phyloP scores from a whole-genome alignment of 2,113 vertebrate genomes.

The Egretta garzetta region DNA sequence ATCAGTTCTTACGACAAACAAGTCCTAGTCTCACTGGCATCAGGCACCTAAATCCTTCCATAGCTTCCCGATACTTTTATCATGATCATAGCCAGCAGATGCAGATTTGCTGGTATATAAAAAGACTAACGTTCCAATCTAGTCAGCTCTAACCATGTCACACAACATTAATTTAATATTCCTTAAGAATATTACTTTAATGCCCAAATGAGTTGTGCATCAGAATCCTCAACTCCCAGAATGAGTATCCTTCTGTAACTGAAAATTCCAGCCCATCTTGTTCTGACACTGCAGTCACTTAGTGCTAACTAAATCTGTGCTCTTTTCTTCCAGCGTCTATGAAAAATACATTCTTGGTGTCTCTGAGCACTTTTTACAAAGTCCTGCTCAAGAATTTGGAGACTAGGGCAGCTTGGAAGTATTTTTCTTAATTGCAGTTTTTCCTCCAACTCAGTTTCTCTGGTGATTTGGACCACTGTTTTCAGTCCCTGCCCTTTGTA shows the following conservation, averaged over 20 bases:
- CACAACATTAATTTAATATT: not conserved
- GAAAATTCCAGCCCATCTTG: not conserved
- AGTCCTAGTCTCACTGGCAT: not conserved
- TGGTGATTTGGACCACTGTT: not conserved
- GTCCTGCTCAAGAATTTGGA: not conserved
- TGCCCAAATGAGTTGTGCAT: not conserved
- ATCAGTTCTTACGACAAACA: not conserved
- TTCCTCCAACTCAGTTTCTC: not conserved
- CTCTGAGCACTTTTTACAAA: not conserved
- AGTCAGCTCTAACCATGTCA: not conserved
- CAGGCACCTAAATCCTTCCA: not conserved
- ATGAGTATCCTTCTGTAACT: not conserved
- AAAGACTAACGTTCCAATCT: not conserved
- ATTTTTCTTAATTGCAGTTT: not conserved
- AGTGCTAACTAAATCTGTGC: not conserved
- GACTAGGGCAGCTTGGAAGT: not conserved
- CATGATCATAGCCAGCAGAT: not conserved
- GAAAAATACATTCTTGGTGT: not conserved
- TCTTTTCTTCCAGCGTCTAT: not conserved
- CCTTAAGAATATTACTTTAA: not conserved
- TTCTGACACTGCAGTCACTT: not conserved
- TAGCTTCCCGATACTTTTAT: not conserved
- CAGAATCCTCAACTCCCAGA: not conserved
- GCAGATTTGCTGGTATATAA: not conserved
- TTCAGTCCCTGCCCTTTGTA: not conserved